Evolutionary conservation across 2,797 vertebrate species (phyloP).

Genomic region (Microtus obscurus): DNA sequence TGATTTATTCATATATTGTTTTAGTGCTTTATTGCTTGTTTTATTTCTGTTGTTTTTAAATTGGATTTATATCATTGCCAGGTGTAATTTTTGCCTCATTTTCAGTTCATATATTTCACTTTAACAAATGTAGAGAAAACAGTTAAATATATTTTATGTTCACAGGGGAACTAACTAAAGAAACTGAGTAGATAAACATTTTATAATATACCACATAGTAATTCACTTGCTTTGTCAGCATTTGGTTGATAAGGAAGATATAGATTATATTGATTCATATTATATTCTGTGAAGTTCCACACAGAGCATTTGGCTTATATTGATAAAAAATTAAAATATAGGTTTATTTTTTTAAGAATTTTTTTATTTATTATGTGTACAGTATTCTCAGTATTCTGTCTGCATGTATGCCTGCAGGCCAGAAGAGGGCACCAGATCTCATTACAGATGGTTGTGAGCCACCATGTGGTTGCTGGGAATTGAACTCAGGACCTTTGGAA

Average conservation of each 20-base stretch:
- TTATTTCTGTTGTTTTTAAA: conserved; percentile 42
- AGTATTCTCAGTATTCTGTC: too few relatives aligned
- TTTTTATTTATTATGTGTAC: too few relatives aligned
- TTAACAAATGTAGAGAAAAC: conserved; percentile 19
- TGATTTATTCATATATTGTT: not conserved
- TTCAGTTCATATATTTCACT: not conserved
- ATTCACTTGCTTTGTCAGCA: not conserved
- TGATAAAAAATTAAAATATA: not conserved
- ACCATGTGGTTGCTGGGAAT: too few relatives aligned
- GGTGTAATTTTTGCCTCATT: not conserved
- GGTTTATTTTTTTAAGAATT: too few relatives aligned
- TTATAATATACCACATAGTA: conserved; percentile 10
- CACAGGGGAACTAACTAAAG: conserved; percentile 11
- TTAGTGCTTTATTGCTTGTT: conserved; percentile 28
- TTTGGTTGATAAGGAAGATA: not conserved
- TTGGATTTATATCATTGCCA: not conserved
- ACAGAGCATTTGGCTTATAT: conserved; percentile 1
- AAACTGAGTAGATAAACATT: not conserved
- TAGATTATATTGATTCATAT: conserved; percentile 2
- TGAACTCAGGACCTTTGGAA: too few relatives aligned
- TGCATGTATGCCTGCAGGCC: too few relatives aligned
- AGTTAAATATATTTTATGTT: conserved; percentile 18
- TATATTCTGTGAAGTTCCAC: not conserved
- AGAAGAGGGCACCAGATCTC: too few relatives aligned
- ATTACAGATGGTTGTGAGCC: too few relatives aligned